Base-by-base conservation (phyloP, 1,140 invertebrate genomes). In the Charaxes varanes region DNA sequence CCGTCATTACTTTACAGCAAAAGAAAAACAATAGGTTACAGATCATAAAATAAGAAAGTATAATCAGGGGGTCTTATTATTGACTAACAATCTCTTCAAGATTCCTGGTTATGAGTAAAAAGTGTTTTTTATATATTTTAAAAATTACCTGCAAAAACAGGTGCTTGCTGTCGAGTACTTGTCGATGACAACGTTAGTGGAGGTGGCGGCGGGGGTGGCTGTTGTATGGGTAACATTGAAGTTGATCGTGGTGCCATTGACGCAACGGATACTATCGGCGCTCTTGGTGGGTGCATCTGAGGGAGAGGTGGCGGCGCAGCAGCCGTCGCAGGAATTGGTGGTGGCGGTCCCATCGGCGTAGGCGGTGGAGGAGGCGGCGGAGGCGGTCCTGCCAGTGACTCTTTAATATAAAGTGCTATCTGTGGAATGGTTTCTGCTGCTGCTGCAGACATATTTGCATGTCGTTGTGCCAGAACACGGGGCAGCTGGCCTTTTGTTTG, bases 401-500 rank as follows among this genome's bases (percentile, higher is more conserved):
- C 60, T 19, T 47, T 44, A 11, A 61, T 58, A 40, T 53, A 62
- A 17, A 59, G 35, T 4, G 51, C 41, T 14, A 56, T 54, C 16
- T 63, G 56, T 1, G 53, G 52, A 19, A 59, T 61, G n/a, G 55
- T 59, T 26, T 63, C 62, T 4, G 44, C 30, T 4, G 53, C 28
- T 6, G 55, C 33, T n/a, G 48, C 41, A 2, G 38, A 33, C 53
- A 70, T 59, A 2, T 59, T 57, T 2, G 62, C 53, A 23, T 76
- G 56, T 17, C 69, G 42, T 17, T 76, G 63, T 0, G 47, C 49
- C 6, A 79, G 33, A 1, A 62, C 56, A 8, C 45, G 50, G 5
- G 74, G 74, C 27, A 76, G 38, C 34, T 56, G 40, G 4, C 65
- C 63, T 1, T 54, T 54, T 1, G 52, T 45, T 7, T 57, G 31